These are phyloP conservation scores for Sebastes trivittatus DNA, from an alignment of 2,797 vertebrate genomes.

Conservation along the genomic window DNA sequence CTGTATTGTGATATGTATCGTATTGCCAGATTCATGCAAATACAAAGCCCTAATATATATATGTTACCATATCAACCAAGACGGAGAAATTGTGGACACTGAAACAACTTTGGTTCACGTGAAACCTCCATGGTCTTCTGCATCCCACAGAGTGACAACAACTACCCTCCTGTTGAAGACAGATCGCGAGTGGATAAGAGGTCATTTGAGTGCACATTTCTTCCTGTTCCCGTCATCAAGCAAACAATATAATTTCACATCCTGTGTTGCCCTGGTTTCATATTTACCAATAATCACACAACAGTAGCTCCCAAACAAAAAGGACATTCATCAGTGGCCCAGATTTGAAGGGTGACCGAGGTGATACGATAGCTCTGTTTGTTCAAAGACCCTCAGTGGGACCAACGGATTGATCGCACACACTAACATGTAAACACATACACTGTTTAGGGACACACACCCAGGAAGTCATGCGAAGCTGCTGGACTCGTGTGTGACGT, in stretches of 20 bases:
- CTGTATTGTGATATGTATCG: no score
- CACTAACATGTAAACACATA: conserved; percentile 6
- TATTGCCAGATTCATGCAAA: no score
- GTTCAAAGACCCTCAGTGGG: not conserved
- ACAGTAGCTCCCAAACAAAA: conserved; percentile 1
- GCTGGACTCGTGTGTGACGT: conserved; percentile 10
- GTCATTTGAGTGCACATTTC: conserved; percentile 18
- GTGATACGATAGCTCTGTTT: not conserved
- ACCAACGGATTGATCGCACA: conserved; percentile 4
- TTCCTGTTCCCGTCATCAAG: conserved; percentile 40
- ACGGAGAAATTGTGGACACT: not conserved
- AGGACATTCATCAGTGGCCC: conserved; percentile 9
- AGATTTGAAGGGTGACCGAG: not conserved
- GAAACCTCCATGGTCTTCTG: not conserved
- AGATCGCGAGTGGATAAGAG: conserved; percentile 6
- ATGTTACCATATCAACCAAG: not conserved
- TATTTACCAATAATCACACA: conserved; percentile 45
- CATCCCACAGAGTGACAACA: conserved; percentile 1
- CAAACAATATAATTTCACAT: conserved; percentile 20
- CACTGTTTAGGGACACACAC: conserved; percentile 1
- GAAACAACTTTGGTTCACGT: not conserved
- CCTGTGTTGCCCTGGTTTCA: conserved; percentile 6
- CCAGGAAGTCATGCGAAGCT: not conserved
- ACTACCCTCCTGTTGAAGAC: not conserved
- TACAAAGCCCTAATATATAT: no score